Conservation (phyloP, 1,140 invertebrate species). For the Tetranychus cinnabarinus region DNA sequence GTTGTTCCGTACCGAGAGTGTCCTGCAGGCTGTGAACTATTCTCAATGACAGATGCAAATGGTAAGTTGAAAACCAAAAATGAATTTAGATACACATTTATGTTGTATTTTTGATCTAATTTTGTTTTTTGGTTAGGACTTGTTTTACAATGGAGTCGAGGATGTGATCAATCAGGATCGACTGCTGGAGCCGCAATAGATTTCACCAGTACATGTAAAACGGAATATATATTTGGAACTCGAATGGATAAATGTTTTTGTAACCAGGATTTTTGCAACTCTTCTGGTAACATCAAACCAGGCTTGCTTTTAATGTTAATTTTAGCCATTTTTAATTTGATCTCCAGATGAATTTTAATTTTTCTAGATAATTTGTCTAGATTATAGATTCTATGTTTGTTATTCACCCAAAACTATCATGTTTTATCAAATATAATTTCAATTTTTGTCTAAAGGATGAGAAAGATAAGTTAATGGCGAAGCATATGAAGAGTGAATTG, state of each 20-base stretch:
- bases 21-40: slow-evolving; percentile 9
- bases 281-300: not conserved
- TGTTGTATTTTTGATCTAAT: too few relatives aligned
- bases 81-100: too few relatives aligned
- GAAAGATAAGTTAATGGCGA: too few relatives aligned
- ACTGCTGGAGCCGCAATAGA: not conserved
- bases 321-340: not conserved
- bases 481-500: too few relatives aligned
- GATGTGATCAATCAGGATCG: not conserved
- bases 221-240: slow-evolving; percentile 4
- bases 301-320: not conserved
- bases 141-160: slow-evolving; percentile 4
- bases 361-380: too few relatives aligned
- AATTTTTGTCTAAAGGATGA: too few relatives aligned
- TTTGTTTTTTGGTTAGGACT: not conserved
- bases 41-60: slow-evolving; percentile 9
- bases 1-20: slow-evolving; percentile 3
- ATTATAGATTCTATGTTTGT: too few relatives aligned
- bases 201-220: not conserved
- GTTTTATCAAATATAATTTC: too few relatives aligned
- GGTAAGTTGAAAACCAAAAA: not conserved
- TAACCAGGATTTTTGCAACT: slow-evolving; percentile 7
- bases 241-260: slow-evolving; percentile 7
- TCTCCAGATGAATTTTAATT: too few relatives aligned
- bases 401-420: too few relatives aligned